phyloP scores from a whole-genome alignment of 1,140 invertebrate species.

The Bombus ignitus region DNA sequence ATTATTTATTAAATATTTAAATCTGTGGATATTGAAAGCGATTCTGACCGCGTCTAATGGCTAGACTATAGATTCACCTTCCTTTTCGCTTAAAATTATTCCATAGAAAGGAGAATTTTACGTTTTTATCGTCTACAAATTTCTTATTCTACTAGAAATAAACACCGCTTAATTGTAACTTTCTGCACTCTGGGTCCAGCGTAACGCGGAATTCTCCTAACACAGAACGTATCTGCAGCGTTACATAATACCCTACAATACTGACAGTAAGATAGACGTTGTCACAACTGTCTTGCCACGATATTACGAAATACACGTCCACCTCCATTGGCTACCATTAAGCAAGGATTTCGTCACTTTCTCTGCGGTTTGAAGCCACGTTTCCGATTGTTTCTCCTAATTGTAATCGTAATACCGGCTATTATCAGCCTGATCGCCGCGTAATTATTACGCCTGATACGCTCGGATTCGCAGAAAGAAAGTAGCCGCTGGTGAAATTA shows the following conservation, averaged over 20 bases:
- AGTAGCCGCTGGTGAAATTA: conserved; percentile 57
- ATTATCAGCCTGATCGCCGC: conserved; percentile 38
- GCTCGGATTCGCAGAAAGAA: conserved; percentile 62
- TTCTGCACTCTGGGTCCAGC: too few species aligned
- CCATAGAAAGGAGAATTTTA: too few species aligned
- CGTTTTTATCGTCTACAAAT: too few species aligned
- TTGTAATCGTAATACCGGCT: conserved; percentile 40
- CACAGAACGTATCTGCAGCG: not conserved
- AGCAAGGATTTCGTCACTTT: not conserved
- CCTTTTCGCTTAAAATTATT: too few species aligned
- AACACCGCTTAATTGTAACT: too few species aligned
- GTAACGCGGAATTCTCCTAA: too few species aligned
- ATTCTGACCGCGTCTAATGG: too few species aligned
- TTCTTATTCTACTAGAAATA: too few species aligned
- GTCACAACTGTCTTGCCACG: not conserved
- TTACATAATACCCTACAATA: not conserved
- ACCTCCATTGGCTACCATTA: not conserved
- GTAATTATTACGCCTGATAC: conserved; percentile 61
- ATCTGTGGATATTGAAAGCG: too few species aligned
- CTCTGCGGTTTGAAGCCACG: not conserved
- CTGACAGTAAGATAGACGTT: not conserved
- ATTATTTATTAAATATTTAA: too few species aligned
- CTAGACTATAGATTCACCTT: too few species aligned
- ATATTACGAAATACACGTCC: not conserved
- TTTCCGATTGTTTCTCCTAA: conserved; percentile 48